Evolutionary conservation across 2,888 invertebrate species (phyloP), one percentile per base, ranked within the genome.

Genomic region (Neria commutata): DNA sequence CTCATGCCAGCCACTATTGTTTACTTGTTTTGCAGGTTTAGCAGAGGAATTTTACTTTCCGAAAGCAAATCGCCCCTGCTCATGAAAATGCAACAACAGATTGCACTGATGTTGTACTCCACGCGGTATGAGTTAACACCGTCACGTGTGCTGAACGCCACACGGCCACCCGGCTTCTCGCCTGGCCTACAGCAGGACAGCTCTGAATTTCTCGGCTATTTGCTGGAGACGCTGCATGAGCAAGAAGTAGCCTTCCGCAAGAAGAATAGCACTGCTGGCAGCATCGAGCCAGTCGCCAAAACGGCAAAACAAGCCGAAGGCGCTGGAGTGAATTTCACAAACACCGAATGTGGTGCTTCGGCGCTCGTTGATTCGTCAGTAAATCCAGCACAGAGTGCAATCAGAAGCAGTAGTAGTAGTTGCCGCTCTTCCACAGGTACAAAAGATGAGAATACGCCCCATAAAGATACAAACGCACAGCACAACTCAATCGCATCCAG

Each of bases 111-210:
- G 82, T 85, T 88, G 70, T 87, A 88, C 73, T 91, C 91, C 0
- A 82, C 85, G 53, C 83, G 89, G 52, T 84, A 85, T 26, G 87
- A 89, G 48, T 76, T 92, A 68, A 87, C 89, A 14, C 92, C 94
- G 0, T 85, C 83, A n/a, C 89, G 88, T 45, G 88, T 93, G 73
- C 84, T 90, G 64, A 83, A 85, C 47, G 86, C 87, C 1, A 88
- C 91, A 1, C 85, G 90, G 66, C 93, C 94, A 5, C 87, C 90
- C 0, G 91, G 91, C 72, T 94, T 94, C 78, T 84, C 87, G 29
- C 84, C 85, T 5, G 89, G 92, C 16, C 86, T 89, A 63, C 94
- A 95, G 71, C 94, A 95, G 73, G 94, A 94, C 72, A 93, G 94
- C 79, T 92, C 92, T 0, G 94, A 94, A 81, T 94, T 92, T 81